Evolutionary conservation across 2,888 invertebrate species (phyloP).

Genomic region (Leptinotarsa juncta): DNA sequence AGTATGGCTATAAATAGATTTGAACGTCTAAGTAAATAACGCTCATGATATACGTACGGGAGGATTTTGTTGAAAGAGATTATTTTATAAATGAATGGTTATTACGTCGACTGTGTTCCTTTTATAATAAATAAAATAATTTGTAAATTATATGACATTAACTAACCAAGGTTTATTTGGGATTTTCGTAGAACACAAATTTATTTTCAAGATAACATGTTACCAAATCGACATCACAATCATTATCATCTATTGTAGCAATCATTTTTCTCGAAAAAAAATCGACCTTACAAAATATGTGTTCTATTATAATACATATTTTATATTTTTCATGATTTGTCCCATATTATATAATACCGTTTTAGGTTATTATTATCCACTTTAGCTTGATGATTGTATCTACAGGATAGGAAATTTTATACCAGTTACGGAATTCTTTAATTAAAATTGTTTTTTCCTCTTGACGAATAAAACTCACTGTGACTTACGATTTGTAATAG

Average conservation of each 20-base stretch:
- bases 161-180: constrained; percentile 9
- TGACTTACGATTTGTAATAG: too few relatives aligned
- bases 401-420: too few relatives aligned
- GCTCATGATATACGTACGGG: constrained; percentile 13
- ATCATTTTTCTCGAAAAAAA: neutral
- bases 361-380: too few relatives aligned
- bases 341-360: too few relatives aligned
- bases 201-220: constrained; percentile 22
- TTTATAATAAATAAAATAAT: constrained; percentile 19
- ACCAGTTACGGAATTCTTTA: too few relatives aligned
- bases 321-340: too few relatives aligned
- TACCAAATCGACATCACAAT: constrained; percentile 12
- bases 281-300: too few relatives aligned
- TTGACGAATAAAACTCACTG: too few relatives aligned
- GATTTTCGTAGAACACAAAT: constrained; percentile 7
- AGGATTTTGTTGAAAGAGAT: constrained; percentile 24
- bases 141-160: constrained; percentile 18
- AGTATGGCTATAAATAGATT: constrained; percentile 20
- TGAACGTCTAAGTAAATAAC: constrained; percentile 8
- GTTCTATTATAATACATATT: too few relatives aligned
- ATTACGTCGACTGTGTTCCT: constrained; percentile 28
- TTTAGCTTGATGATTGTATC: too few relatives aligned
- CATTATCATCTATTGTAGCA: neutral
- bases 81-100: constrained; percentile 30
- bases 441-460: too few relatives aligned